phyloP scores from a whole-genome alignment of 2,888 invertebrate species.

The Andrena flavipes region DNA sequence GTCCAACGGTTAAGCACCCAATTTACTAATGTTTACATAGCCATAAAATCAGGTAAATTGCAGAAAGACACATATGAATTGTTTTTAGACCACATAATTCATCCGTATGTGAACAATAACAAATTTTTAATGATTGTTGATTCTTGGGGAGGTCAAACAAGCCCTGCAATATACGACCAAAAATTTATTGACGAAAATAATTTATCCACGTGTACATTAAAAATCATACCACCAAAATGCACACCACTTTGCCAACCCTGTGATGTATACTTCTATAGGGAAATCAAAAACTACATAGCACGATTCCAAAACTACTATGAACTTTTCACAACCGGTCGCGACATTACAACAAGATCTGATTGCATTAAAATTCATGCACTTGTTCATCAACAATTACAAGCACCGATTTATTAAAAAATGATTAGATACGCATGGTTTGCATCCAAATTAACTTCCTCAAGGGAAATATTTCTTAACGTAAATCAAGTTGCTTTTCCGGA shows the following conservation, averaged over 20 bases:
- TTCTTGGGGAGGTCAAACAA: not conserved
- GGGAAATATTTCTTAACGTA: slow-evolving; percentile 3
- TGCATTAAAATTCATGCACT: not conserved
- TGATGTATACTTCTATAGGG: slow-evolving; percentile 47
- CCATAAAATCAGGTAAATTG: slow-evolving; percentile 18
- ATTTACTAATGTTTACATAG: slow-evolving; percentile 12
- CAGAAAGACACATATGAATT: slow-evolving; percentile 11
- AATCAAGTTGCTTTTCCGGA: slow-evolving; percentile 8
- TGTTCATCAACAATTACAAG: not conserved
- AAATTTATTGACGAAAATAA: slow-evolving; percentile 3
- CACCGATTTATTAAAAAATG: not conserved
- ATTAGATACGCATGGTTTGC: not conserved
- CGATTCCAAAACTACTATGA: no score
- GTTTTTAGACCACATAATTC: no score
- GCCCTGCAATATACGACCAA: not conserved
- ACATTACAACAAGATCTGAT: not conserved
- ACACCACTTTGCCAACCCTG: slow-evolving; percentile 58
- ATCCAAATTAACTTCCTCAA: not conserved
- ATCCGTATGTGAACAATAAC: not conserved
- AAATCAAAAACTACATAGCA: slow-evolving; percentile 14
- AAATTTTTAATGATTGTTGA: slow-evolving; percentile 3
- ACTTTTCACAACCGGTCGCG: not conserved
- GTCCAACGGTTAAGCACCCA: not conserved
- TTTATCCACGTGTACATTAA: not conserved
- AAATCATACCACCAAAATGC: slow-evolving; percentile 54